Base-by-base conservation (phyloP, 1,140 invertebrate species). In the Drosophila ohnishii region DNA sequence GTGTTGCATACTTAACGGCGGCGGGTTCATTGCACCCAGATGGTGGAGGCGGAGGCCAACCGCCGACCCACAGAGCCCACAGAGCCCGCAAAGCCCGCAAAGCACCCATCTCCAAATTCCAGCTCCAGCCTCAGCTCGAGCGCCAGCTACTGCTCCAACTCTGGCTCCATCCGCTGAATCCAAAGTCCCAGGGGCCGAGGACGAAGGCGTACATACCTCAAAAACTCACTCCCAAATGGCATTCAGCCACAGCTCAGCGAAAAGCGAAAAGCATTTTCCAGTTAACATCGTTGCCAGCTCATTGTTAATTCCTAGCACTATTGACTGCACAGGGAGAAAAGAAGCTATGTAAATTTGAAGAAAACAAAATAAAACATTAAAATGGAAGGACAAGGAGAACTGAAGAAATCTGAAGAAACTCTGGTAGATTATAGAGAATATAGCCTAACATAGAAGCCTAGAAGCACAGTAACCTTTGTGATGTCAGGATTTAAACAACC, bases 191-290 rank as follows among this genome's bases (percentile, higher is more conserved):
- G 53, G 76, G 25, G 35, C 32, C 47, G 19, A 60, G 39, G 40
- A 50, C 22, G 37, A 71, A 58, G 6, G 22, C 51, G 51, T 37
- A 55, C 19, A 37, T 55, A 55, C 51, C 45, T 40, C 35, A 50
- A 48, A 39, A 40, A 48, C 57, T 56, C 64, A 61, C 44, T 47
- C 39, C 47, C 66, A 57, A 64, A 66, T 55, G 70, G 57, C 78
- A 77, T 56, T 75, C 56, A 75, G 71, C 71, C 72, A 34, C 72
- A 75, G 73, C 35, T 59, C 61, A 55, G 57, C 80, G 28, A 84
- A 64, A 60, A 76, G 81, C 73, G 74, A 84, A 84, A 77, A 77
- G 81, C 81, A 84, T 84, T 84, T 84, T 85, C 80, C 81, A 85
- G 81, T 84, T 80, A 84, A 85, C 81, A 83, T 72, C 80, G 77